Base-by-base conservation (phyloP, 2,113 vertebrate genomes). In the Pelusios castaneus region DNA sequence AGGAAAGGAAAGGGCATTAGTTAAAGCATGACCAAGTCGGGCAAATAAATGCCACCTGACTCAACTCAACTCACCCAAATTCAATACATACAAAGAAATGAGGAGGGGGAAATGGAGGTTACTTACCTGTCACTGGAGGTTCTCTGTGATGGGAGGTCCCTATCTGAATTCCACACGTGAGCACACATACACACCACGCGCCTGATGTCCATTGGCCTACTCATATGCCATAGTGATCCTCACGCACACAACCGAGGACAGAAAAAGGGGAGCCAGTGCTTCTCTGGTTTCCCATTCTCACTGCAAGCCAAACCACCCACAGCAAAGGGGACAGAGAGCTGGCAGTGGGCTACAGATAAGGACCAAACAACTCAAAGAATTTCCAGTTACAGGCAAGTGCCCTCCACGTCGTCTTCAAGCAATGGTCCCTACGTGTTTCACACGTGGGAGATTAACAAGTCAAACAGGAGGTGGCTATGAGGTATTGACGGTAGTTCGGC, bases 11-110 rank as follows among this genome's bases (percentile, higher is more conserved):
- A 38, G n/a, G 55, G 34, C n/a, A 31, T 60, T 10, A 80, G 84
- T 85, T 22, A 76, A 34, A 80, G 91, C 84, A 63, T 25, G 4
- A 14, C 17, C 43, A 4, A 24, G 51, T 27, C 3, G 10, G 86
- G 13, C 29, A 73, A 88, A 90, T 88, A 58, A 93, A 94, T 87
- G 67, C 51, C 92, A 67, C 81, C 89, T 85, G 75, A 31, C 82
- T 2, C 11, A 78, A 84, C 47, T n/a, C 87, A 21, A 0, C 2
- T 56, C 54, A 67, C 58, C 60, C 85, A 45, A 0, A 2, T 51
- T 6, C 0, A 55, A 38, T 0, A 56, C 25, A 25, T 47, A 70
- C 43, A 31, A 79, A 67, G 75, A 55, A 47, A 54, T 56, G 56
- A 24, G 80, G 52, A 81, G 86, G 70, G 85, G 45, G 49, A 82